These are phyloP conservation scores for Ia io DNA, from an alignment of 2,113 vertebrate species.

Conservation along the genomic window DNA sequence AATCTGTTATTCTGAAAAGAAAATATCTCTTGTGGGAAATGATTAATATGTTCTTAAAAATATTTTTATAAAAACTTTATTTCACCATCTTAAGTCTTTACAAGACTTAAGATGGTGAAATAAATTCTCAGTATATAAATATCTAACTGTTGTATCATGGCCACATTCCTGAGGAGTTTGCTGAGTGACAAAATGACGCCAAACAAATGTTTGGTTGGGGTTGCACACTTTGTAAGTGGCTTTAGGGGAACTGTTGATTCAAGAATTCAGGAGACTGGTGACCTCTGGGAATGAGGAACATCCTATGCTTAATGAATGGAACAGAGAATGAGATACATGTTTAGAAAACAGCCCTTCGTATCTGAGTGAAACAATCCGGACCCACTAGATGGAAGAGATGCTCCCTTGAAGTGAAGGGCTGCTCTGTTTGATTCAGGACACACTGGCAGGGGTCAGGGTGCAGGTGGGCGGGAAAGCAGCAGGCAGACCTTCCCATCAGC, in stretches of 20 bases:
- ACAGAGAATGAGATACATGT: neutral
- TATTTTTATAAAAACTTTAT: neutral
- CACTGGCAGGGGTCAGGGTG: neutral
- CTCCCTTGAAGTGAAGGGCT: too few species aligned
- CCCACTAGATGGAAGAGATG: rapidly evolving
- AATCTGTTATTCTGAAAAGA: neutral
- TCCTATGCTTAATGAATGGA: neutral
- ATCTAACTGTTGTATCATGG: neutral
- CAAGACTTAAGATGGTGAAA: neutral
- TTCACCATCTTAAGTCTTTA: neutral
- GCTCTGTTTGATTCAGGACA: neutral
- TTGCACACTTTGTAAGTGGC: neutral
- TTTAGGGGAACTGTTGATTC: neutral
- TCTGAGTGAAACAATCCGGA: too few species aligned
- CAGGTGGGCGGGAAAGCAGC: neutral
- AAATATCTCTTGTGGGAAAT: neutral
- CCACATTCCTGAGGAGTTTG: neutral
- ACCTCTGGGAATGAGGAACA: neutral
- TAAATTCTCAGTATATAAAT: neutral
- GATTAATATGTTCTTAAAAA: neutral
- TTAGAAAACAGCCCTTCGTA: neutral
- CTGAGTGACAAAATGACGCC: neutral
- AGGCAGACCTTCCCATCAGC: neutral
- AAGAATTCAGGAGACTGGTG: neutral
- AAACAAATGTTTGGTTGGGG: neutral